These are phyloP conservation scores for Tachysurus vachellii DNA, from an alignment of 2,113 vertebrate genomes.

Conservation along the genomic window DNA sequence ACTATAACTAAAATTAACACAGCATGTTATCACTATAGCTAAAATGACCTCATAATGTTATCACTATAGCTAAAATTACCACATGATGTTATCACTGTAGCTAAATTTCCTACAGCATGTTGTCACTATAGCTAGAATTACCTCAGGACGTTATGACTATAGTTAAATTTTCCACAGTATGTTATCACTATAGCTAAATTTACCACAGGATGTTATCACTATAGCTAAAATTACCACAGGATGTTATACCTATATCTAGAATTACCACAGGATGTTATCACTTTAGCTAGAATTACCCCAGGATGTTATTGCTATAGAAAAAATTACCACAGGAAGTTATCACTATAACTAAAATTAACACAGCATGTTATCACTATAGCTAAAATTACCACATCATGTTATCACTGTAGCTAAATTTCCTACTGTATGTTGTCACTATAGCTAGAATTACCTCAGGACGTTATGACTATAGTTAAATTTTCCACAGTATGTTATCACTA, in stretches of 20 bases:
- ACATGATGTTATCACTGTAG: not conserved
- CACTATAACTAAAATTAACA: too few relatives aligned
- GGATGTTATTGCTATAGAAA: not conserved
- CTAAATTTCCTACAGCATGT: not conserved
- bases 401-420: not conserved
- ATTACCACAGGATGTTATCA: not conserved
- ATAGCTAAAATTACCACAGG: not conserved
- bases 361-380: too few relatives aligned
- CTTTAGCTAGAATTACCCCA: not conserved
- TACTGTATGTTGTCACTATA: not conserved
- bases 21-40: too few relatives aligned
- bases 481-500: not conserved
- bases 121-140: not conserved
- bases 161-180: not conserved
- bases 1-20: not conserved
- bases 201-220: too few relatives aligned
- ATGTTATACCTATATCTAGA: not conserved
- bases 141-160: not conserved
- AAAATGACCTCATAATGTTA: not conserved
- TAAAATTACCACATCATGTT: too few relatives aligned
- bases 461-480: too few relatives aligned
- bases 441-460: too few relatives aligned
- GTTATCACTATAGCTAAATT: too few relatives aligned
- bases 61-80: not conserved
- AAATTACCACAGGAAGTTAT: not conserved